phyloP scores from a whole-genome alignment of 2,113 vertebrate genomes.

The Oreotrochilus melanogaster region DNA sequence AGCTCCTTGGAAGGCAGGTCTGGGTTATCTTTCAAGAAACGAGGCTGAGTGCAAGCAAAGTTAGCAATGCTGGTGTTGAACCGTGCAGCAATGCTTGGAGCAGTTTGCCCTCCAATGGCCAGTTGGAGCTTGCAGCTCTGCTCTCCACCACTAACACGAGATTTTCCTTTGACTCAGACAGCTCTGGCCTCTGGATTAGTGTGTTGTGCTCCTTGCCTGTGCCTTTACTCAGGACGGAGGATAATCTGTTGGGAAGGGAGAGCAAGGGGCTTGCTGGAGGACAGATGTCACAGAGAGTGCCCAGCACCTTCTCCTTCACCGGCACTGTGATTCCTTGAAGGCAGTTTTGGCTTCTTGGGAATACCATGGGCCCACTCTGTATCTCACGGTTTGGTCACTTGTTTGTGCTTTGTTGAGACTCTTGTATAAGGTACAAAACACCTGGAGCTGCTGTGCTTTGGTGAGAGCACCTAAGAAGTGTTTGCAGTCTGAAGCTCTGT shows the following conservation, averaged over 20 bases:
- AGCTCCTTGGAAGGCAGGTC: conserved; percentile 35
- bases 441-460: rapidly evolving
- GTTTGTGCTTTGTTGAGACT: not conserved
- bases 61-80: not conserved
- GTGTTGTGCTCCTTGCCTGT: not conserved
- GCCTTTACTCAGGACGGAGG: not conserved
- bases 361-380: not conserved
- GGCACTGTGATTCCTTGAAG: not conserved
- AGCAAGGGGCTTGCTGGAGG: not conserved
- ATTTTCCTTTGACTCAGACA: not conserved
- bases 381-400: not conserved
- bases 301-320: not conserved
- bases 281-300: not conserved
- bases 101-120: conserved; percentile 70
- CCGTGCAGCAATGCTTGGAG: conserved; percentile 16
- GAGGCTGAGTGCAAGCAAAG: not conserved
- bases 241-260: not conserved
- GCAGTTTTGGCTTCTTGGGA: not conserved
- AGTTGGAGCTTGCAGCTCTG: conserved; percentile 14
- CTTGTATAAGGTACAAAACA: not conserved
- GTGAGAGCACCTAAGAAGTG: not conserved
- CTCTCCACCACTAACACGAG: not conserved
- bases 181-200: not conserved
- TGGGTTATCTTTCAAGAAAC: conserved; percentile 2
- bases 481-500: not conserved